These are phyloP conservation scores for Pogoniulus pusillus DNA, from an alignment of 2,797 vertebrate species.

Conservation along the genomic window DNA sequence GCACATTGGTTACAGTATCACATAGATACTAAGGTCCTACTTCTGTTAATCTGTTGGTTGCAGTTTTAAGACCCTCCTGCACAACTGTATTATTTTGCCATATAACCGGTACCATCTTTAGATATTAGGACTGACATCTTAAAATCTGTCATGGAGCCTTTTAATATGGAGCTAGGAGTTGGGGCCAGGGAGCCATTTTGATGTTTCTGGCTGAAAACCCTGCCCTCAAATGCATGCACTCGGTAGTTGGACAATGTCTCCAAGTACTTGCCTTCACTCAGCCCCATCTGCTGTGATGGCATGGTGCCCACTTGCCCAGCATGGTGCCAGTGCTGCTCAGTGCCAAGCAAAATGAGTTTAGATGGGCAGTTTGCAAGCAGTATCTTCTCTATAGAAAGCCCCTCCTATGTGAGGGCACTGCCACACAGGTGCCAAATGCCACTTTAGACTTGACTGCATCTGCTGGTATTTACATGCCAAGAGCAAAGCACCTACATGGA, in stretches of 20 bases:
- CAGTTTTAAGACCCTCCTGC: not conserved
- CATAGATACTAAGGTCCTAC: not conserved
- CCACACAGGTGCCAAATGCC: not conserved
- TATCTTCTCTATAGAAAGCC: not conserved
- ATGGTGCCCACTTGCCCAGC: rapidly evolving
- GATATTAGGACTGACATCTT: not conserved
- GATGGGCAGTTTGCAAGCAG: constrained; percentile 5
- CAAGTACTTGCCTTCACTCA: not conserved
- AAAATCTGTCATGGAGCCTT: not conserved
- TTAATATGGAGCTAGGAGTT: not conserved
- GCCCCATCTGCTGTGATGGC: constrained; percentile 37
- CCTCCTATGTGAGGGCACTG: not conserved
- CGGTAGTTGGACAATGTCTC: not conserved
- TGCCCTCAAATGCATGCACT: not conserved
- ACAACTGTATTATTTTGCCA: not conserved
- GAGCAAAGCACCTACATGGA: not conserved
- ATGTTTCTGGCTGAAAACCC: constrained; percentile 3
- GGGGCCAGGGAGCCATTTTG: not conserved
- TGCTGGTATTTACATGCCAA: not conserved
- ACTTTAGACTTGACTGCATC: not conserved
- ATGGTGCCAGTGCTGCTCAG: not conserved
- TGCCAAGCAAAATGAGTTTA: constrained; percentile 51
- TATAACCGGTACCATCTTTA: not conserved
- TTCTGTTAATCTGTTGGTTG: not conserved
- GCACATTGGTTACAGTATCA: not conserved